These are phyloP conservation scores for Pseudorectes ferrugineus DNA, from an alignment of 2,113 vertebrate genomes.

Conservation along the genomic window DNA sequence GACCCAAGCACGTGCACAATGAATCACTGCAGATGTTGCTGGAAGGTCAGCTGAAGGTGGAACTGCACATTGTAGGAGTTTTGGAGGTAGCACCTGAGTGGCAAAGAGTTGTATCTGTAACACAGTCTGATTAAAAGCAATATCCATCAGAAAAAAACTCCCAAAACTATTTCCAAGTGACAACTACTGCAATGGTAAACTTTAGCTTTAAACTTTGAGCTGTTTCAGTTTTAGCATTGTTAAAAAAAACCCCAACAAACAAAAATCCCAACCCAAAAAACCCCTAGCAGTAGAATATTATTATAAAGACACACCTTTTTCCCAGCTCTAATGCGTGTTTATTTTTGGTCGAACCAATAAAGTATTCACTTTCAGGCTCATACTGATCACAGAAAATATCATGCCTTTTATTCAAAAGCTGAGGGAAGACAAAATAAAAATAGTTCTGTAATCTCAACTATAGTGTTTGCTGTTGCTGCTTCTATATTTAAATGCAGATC, in stretches of 20 bases:
- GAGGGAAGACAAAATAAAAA: not conserved
- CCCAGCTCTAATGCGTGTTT: not conserved
- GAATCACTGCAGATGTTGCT: not conserved
- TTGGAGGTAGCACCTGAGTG: not conserved
- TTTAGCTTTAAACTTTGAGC: not conserved
- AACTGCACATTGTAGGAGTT: not conserved
- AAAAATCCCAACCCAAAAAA: not conserved
- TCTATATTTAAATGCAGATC: not conserved
- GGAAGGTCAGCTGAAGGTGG: not conserved
- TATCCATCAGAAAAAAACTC: not conserved
- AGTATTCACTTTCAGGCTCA: not conserved
- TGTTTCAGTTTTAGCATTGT: not conserved
- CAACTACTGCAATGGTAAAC: not conserved
- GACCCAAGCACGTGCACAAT: not conserved
- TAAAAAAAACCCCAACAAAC: not conserved
- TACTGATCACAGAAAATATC: not conserved
- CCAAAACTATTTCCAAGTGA: not conserved
- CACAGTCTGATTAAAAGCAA: not conserved
- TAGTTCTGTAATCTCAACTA: not conserved
- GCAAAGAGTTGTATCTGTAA: not conserved
- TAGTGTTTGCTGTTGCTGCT: not conserved
- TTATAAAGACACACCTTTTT: not conserved
- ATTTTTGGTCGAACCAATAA: not conserved
- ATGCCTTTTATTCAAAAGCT: not conserved
- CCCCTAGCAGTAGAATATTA: not conserved